phyloP scores from a whole-genome alignment of 2,797 vertebrate genomes.

The Poecile montanus region DNA sequence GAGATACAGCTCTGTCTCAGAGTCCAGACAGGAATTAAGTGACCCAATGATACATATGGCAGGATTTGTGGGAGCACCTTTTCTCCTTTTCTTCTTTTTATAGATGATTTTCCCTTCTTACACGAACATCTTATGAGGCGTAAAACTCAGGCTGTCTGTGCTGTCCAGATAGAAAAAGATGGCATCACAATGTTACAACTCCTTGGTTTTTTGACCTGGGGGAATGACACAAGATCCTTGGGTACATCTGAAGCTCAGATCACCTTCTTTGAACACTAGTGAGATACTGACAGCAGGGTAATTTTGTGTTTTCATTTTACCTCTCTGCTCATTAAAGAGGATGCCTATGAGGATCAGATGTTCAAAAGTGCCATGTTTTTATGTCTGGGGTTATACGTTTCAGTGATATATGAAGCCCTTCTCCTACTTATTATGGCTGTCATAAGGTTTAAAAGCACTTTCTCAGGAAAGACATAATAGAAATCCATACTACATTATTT shows the following conservation, averaged over 20 bases:
- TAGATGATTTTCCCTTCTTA: not conserved
- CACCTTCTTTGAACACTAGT: not conserved
- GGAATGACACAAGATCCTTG: not conserved
- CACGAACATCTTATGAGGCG: fast-evolving
- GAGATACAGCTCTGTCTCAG: not conserved
- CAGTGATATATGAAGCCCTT: not conserved
- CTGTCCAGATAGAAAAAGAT: not conserved
- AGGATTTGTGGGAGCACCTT: not conserved
- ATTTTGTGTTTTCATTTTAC: not conserved
- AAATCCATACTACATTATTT: not conserved
- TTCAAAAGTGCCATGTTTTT: not conserved
- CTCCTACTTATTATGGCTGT: not conserved
- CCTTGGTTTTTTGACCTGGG: not conserved
- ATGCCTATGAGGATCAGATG: not conserved
- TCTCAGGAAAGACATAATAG: not conserved
- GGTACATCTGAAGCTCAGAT: not conserved
- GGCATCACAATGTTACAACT: not conserved
- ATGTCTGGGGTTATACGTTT: not conserved
- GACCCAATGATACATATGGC: fast-evolving
- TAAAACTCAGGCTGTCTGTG: not conserved
- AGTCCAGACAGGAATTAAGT: not conserved
- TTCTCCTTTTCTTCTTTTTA: not conserved
- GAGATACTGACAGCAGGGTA: not conserved
- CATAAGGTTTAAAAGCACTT: not conserved
- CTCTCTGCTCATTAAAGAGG: not conserved